A percentile compares a stretch with the other conserved stretches of the same genome.
phyloP scores from a whole-genome alignment of 2,113 vertebrate species.

The Carassius carassius region DNA sequence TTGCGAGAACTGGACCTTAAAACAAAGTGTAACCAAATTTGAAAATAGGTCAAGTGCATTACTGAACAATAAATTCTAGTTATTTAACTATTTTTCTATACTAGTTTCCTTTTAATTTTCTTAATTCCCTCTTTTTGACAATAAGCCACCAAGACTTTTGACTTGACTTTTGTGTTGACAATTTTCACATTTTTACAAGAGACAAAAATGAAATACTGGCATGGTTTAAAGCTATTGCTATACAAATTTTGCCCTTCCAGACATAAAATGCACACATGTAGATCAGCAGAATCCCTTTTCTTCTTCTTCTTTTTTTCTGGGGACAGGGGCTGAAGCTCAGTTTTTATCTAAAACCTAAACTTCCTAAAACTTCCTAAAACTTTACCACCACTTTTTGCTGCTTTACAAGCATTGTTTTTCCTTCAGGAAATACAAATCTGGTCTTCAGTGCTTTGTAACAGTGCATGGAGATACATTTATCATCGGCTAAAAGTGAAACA shows the following conservation, averaged over 20 bases:
- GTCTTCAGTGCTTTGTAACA: neutral
- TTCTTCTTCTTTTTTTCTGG: neutral
- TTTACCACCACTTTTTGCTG: neutral
- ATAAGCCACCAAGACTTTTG: too few species aligned
- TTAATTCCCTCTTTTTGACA: too few species aligned
- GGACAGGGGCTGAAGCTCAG: neutral
- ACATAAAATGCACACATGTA: neutral
- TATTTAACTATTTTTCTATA: too few species aligned
- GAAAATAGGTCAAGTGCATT: too few species aligned
- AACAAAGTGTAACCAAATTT: too few species aligned
- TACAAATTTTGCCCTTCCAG: neutral
- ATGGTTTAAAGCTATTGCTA: too few species aligned
- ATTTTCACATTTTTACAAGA: too few species aligned
- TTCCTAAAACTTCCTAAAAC: neutral
- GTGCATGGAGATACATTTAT: neutral
- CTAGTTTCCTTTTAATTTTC: too few species aligned
- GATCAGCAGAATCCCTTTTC: neutral
- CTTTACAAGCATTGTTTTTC: neutral
- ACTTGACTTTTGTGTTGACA: too few species aligned
- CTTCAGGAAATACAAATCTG: neutral
- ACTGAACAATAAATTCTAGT: too few species aligned
- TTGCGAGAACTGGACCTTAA: too few species aligned
- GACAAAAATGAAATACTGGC: too few species aligned
- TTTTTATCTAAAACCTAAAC: neutral
- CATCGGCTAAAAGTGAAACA: neutral